Conservation (phyloP, 2,113 vertebrate genomes). For the Percopsis transmontana region DNA sequence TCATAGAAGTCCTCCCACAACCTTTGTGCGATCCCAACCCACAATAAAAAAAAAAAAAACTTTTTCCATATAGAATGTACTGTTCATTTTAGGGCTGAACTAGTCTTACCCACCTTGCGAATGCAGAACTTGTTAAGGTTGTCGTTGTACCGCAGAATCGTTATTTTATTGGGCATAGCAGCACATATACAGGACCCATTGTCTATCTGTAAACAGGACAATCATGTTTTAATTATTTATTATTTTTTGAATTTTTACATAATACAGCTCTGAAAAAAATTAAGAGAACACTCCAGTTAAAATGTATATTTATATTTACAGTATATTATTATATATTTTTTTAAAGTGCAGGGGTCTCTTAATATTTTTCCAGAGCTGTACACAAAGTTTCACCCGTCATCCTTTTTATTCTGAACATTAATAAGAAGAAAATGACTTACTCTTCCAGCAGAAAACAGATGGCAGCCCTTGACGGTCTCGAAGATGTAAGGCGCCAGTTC, state of each 20-base stretch:
- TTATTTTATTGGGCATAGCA: slow-evolving; percentile 95
- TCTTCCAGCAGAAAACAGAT: slow-evolving; percentile 94
- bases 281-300: background rate
- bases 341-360: too few relatives aligned
- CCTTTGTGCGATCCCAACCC: too few relatives aligned
- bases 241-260: background rate
- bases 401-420: background rate
- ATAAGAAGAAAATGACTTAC: slow-evolving; percentile 66
- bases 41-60: too few relatives aligned
- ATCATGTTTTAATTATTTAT: background rate
- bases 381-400: too few relatives aligned
- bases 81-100: background rate
- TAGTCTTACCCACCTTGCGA: slow-evolving; percentile 84
- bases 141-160: slow-evolving; percentile 93
- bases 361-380: too few relatives aligned
- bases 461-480: slow-evolving; percentile 97
- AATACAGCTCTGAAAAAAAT: background rate
- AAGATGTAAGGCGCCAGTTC: slow-evolving; percentile 91
- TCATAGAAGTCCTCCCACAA: too few relatives aligned
- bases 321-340: too few relatives aligned
- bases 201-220: slow-evolving; percentile 84
- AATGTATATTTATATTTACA: too few relatives aligned
- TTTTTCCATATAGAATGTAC: background rate
- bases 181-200: slow-evolving; percentile 95
- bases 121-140: slow-evolving; percentile 97